Evolutionary conservation across 1,140 invertebrate species (phyloP).

Genomic region (Panulirus ornatus): DNA sequence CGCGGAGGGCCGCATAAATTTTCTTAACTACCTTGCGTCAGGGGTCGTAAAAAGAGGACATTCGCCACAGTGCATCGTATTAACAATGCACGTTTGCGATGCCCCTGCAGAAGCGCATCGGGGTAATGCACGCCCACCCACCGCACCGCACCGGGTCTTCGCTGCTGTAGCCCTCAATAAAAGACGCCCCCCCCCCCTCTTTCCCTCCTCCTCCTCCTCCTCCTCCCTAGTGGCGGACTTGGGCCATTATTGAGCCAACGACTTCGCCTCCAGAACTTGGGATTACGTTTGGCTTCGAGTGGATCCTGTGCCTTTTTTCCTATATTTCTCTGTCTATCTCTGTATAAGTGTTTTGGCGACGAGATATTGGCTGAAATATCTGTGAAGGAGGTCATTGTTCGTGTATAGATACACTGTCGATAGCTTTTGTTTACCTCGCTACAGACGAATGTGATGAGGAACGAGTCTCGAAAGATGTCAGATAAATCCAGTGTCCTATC

Average conservation of each 20-base stretch:
- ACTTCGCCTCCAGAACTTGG: slow-evolving; percentile 42
- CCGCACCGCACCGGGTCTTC: background rate
- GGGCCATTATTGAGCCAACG: slow-evolving; percentile 43
- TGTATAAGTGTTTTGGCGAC: background rate
- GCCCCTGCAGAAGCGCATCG: slow-evolving; percentile 23
- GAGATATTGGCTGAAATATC: slow-evolving; percentile 36
- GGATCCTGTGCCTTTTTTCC: background rate
- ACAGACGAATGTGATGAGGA: too few relatives aligned
- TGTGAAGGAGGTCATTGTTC: slow-evolving; percentile 1
- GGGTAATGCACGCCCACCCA: slow-evolving; percentile 35
- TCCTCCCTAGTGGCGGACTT: slow-evolving; percentile 28
- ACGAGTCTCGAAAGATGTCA: too few relatives aligned
- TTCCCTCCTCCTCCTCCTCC: background rate
- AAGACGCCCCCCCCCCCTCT: slow-evolving; percentile 3
- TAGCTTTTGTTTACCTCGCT: too few relatives aligned
- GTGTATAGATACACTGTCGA: background rate
- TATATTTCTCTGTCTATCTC: background rate
- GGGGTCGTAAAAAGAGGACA: slow-evolving; percentile 64
- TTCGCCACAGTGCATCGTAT: slow-evolving; percentile 68
- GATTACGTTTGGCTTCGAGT: slow-evolving; percentile 51
- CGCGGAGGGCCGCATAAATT: slow-evolving; percentile 66
- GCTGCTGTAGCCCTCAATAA: background rate
- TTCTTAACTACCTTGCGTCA: slow-evolving; percentile 66
- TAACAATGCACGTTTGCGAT: slow-evolving; percentile 61
- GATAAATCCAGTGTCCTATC: background rate